Conservation (phyloP, 2,888 invertebrate genomes). For the Epirrita christyi region DNA sequence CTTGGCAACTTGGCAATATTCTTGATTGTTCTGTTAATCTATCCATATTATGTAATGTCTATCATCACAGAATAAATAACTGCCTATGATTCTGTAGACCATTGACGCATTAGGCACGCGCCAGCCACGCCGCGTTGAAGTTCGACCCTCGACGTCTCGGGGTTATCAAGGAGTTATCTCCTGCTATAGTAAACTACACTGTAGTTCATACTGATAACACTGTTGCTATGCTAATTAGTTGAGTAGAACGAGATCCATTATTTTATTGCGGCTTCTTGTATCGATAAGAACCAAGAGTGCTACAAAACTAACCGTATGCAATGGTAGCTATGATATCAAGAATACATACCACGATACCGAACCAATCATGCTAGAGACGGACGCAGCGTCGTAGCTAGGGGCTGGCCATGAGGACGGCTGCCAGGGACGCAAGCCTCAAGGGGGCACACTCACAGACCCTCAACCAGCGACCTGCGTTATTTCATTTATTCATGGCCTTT, state of each 20-base stretch:
- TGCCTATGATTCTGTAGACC: neutral
- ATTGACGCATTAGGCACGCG: slow-evolving; percentile 28
- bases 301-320: neutral
- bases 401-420: no score
- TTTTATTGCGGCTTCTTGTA: slow-evolving; percentile 6
- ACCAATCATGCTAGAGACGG: no score
- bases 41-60: slow-evolving; percentile 10
- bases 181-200: slow-evolving; percentile 48
- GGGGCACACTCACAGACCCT: no score
- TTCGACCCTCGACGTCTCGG: slow-evolving; percentile 25
- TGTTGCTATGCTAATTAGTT: slow-evolving; percentile 33
- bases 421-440: no score
- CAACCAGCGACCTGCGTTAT: no score
- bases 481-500: no score
- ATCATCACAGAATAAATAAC: neutral
- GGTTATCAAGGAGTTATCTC: slow-evolving; percentile 43
- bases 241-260: neutral
- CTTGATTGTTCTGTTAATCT: neutral
- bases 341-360: no score
- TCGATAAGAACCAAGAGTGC: neutral
- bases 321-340: no score
- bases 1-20: neutral
- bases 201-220: slow-evolving; percentile 16
- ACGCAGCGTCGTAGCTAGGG: no score
- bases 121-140: slow-evolving; percentile 13